Conservation (phyloP, 2,888 invertebrate genomes). For the Aphodius granarius region DNA sequence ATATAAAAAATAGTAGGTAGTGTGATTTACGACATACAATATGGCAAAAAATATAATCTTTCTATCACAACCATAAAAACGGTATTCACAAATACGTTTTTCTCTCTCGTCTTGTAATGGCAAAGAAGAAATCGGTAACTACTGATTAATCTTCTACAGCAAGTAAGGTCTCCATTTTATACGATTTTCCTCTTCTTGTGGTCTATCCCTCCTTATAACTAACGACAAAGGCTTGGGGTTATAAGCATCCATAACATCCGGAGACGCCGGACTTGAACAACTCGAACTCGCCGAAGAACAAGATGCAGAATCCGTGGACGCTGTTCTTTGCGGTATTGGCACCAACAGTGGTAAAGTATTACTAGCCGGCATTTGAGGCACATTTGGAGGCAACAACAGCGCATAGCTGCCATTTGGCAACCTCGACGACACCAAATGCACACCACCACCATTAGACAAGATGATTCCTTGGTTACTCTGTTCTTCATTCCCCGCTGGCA, state of each 20-base stretch:
- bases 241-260: conserved; percentile 56
- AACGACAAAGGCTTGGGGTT: conserved; percentile 68
- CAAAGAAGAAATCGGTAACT: not conserved
- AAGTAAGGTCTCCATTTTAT: not conserved
- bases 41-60: not conserved
- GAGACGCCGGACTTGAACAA: conserved; percentile 63
- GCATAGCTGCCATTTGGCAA: conserved; percentile 83
- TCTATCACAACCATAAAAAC: not conserved
- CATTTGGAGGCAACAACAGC: conserved; percentile 70
- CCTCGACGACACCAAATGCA: conserved; percentile 80
- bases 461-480: conserved; percentile 56
- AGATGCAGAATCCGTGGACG: conserved; percentile 71
- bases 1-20: not conserved
- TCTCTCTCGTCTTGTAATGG: not conserved
- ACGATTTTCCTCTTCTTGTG: not conserved
- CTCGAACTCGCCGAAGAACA: conserved; percentile 65
- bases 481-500: conserved; percentile 47
- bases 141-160: not conserved
- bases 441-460: conserved; percentile 70
- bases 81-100: not conserved
- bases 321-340: conserved; percentile 74
- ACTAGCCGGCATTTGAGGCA: conserved; percentile 43
- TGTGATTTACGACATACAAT: not conserved
- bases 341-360: conserved; percentile 69
- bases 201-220: conserved; percentile 65